Base-by-base conservation (phyloP, 2,888 invertebrate species). In the Tineola bisselliella region DNA sequence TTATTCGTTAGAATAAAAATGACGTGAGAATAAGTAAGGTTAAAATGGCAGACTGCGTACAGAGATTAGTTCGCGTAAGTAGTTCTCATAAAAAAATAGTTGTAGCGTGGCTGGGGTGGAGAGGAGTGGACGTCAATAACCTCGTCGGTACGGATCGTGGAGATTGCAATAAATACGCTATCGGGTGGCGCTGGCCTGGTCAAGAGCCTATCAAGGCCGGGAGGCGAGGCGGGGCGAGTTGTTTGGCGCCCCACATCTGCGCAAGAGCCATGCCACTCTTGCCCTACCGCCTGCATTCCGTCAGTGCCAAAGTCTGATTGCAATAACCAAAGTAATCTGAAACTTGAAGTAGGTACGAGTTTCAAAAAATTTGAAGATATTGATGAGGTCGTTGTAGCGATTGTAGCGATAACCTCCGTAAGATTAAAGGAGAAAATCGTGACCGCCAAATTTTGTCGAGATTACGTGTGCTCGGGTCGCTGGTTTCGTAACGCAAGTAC, bases 161-260 rank as follows among this genome's bases (percentile, higher is more conserved):
- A 84, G 83, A 78, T 86, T 86, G 86, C 86, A 84, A 86, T 84
- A 86, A 84, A 84, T 84, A 84, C 83, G 79, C 79, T 80, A 82
- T 77, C 81, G 81, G 73, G 69, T 71, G 80, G 76, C 72, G 75
- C 73, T 81, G 84, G 82, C 75, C 83, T 87, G 86, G 87, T 87
- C 87, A 86, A 86, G 86, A 84, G 84, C 86, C 86, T 87, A 86
- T 87, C 87, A 86, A 87, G 86, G 87, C 80, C 82, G 78, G 79
- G 84, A 79, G 79, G 81, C 77, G 82, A 81, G 79, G 83, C 78
- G 84, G 84, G 84, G 44, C 58, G 84, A 76, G 79, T 73, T 74
- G 68, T 5, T 44, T 19, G 43, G 76, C 79, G 79, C 76, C 78
- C 82, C 77, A 80, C 78, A 83, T 84, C 79, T 83, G 79, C 76